Percentiles rank a stretch among this genome's conserved stretches.
Evolutionary conservation across 2,888 invertebrate genomes (phyloP).

Genomic region (Mesorhabditis spiculigera): DNA sequence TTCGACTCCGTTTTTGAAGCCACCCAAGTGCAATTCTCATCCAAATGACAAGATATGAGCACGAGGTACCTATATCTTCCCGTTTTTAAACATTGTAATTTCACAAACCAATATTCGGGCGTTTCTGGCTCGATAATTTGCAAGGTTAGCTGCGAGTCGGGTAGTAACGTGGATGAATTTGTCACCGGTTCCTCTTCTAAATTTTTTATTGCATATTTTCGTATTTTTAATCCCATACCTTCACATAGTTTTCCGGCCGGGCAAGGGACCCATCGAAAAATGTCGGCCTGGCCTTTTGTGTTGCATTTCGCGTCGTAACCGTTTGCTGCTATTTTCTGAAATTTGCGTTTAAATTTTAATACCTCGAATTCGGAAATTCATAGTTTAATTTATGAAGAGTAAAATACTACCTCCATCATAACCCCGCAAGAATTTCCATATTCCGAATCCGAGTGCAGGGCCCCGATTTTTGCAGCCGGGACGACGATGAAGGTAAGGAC

Average conservation of each 20-base stretch:
- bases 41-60: constrained; percentile 82
- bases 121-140: constrained; percentile 82
- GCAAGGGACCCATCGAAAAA: constrained; percentile 47
- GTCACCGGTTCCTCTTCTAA: constrained; percentile 75
- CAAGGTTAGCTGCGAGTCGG: constrained; percentile 87
- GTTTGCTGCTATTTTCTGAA: constrained; percentile 74
- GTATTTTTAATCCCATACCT: constrained; percentile 4
- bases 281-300: constrained; percentile 37
- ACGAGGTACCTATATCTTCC: constrained; percentile 73
- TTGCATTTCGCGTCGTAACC: constrained; percentile 72
- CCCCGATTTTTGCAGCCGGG: constrained; percentile 32
- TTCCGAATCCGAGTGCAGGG: constrained; percentile 25
- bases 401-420: constrained; percentile 24
- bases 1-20: constrained; percentile 56
- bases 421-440: constrained; percentile 34
- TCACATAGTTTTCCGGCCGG: constrained; percentile 31
- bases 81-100: background rate
- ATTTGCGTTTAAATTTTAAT: too few relatives aligned
- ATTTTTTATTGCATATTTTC: background rate
- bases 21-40: constrained; percentile 77
- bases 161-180: constrained; percentile 77
- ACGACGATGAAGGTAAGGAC: constrained; percentile 31
- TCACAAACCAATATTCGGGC: constrained; percentile 72
- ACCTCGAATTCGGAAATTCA: constrained; percentile 62
- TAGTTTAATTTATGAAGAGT: background rate